phyloP scores from a whole-genome alignment of 2,113 vertebrate genomes.

The Corvus hawaiiensis region DNA sequence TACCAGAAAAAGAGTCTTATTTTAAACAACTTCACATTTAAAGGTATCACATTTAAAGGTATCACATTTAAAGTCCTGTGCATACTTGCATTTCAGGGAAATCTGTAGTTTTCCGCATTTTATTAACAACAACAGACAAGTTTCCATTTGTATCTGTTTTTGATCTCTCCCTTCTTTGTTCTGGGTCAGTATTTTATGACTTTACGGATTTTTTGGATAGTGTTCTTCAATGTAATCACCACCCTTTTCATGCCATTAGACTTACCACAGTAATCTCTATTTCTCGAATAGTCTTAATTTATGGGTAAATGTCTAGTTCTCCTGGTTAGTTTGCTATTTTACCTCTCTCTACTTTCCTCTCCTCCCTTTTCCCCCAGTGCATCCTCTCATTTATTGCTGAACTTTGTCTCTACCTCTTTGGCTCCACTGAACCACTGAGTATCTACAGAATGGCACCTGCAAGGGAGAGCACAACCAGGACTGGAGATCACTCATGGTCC shows the following conservation, averaged over 20 bases:
- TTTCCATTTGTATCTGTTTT: neutral
- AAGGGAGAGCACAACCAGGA: neutral
- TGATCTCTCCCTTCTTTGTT: neutral
- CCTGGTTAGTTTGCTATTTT: neutral
- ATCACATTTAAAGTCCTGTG: neutral
- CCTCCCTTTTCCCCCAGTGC: rapidly evolving
- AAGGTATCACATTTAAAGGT: neutral
- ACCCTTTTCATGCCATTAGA: neutral
- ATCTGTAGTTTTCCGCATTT: neutral
- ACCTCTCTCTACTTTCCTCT: neutral
- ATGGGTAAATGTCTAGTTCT: neutral
- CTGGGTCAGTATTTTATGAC: neutral
- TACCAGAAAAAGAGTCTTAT: neutral
- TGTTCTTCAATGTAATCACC: neutral
- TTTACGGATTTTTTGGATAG: neutral
- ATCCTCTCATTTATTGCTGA: neutral
- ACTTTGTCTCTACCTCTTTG: neutral
- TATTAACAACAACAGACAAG: neutral
- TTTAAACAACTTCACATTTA: neutral
- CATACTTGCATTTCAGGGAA: neutral
- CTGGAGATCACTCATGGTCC: rapidly evolving
- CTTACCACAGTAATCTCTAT: neutral
- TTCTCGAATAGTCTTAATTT: neutral
- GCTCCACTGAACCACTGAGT: rapidly evolving
- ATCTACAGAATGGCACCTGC: neutral